phyloP scores from a whole-genome alignment of 2,113 vertebrate species.

The Climacteris rufus region DNA sequence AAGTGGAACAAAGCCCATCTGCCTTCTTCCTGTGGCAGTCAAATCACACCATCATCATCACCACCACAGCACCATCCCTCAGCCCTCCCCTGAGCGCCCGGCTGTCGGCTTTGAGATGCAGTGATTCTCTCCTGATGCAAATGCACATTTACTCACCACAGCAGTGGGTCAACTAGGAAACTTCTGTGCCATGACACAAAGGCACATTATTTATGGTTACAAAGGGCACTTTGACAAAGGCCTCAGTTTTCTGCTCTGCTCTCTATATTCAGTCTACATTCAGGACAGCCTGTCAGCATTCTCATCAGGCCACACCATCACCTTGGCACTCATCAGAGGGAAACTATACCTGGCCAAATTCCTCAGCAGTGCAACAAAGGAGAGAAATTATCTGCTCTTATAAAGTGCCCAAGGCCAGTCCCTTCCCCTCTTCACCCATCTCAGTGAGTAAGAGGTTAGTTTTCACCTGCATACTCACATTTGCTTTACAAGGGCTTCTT shows the following conservation, averaged over 20 bases:
- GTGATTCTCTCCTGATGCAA: background rate
- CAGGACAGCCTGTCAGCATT: background rate
- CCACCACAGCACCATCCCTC: background rate
- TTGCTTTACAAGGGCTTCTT: background rate
- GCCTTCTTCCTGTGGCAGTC: background rate
- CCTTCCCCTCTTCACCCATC: accelerated
- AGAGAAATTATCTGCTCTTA: background rate
- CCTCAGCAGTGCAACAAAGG: background rate
- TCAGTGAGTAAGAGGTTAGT: background rate
- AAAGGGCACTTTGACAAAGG: background rate
- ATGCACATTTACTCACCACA: background rate
- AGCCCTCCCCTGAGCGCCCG: background rate
- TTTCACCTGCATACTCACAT: background rate
- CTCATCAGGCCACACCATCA: background rate
- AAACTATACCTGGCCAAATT: background rate
- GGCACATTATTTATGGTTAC: background rate
- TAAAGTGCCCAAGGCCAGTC: background rate
- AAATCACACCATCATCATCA: background rate
- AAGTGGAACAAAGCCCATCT: background rate
- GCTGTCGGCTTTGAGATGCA: background rate
- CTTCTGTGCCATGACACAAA: background rate
- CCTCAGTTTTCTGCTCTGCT: background rate
- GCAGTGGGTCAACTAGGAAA: background rate
- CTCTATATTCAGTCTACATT: background rate
- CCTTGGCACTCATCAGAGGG: background rate